Conservation (phyloP, 2,113 vertebrate species). For the Microcebus jonahi region DNA sequence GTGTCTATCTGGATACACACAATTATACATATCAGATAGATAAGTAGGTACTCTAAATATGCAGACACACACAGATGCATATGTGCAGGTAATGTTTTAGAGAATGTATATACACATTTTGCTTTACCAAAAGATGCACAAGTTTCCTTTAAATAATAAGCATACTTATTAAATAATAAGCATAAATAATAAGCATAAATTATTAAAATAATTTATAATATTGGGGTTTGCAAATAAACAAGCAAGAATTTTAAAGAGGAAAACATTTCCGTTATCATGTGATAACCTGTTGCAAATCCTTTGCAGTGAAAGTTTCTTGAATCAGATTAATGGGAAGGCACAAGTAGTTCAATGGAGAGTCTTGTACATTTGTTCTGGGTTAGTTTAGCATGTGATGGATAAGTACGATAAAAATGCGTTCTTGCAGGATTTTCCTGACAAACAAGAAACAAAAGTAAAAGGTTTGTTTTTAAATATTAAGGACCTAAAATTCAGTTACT, state of each 20-base stretch:
- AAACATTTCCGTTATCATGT: background rate
- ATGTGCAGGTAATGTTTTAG: background rate
- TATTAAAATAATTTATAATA: background rate
- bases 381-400: conserved; percentile 26
- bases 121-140: background rate
- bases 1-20: background rate
- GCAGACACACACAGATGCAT: background rate
- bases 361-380: conserved; percentile 59
- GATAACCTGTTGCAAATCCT: background rate
- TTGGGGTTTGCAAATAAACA: background rate
- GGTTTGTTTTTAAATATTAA: conserved; percentile 56
- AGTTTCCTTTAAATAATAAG: background rate
- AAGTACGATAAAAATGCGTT: conserved; percentile 44
- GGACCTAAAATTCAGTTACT: background rate
- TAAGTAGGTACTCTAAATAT: background rate
- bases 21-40: background rate
- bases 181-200: background rate
- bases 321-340: conserved; percentile 13
- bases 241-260: background rate
- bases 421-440: background rate
- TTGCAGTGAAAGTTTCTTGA: background rate
- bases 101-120: background rate
- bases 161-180: no score
- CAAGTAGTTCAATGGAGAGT: background rate
- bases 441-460: conserved; percentile 24